A percentile compares a stretch with the other conserved stretches of the same genome.
Conservation (phyloP, 35 echinoderm and acorn worm genomes). For the Amphiura filiformis region DNA sequence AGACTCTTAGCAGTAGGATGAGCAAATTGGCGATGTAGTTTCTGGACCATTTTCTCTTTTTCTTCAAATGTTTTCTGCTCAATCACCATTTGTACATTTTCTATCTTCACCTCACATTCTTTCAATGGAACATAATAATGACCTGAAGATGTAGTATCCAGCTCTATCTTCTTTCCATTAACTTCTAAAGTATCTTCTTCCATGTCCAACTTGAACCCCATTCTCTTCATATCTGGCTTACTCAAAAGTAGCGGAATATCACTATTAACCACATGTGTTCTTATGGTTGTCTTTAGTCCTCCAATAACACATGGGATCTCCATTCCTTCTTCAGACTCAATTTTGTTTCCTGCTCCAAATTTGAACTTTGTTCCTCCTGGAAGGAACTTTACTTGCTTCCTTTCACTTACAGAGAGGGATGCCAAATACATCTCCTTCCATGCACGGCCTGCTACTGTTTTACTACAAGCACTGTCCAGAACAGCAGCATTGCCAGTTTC, state of each 20-base stretch:
- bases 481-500: constrained; percentile 24
- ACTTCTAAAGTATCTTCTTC: constrained; percentile 36
- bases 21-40: constrained; percentile 30
- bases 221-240: constrained; percentile 38
- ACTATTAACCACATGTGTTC: constrained; percentile 42
- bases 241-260: constrained; percentile 37
- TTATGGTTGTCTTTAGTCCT: constrained; percentile 8
- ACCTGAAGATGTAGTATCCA: constrained; percentile 30
- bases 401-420: constrained; percentile 26
- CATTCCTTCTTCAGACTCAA: constrained; percentile 8
- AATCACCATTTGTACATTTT: constrained; percentile 21
- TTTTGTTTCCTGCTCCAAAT: constrained; percentile 42
- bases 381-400: constrained; percentile 18
- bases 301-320: constrained; percentile 23
- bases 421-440: constrained; percentile 21
- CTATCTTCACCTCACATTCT: constrained; percentile 26
- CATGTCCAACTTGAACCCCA: constrained; percentile 45
- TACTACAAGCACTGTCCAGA: constrained; percentile 26
- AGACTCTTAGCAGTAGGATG: not conserved
- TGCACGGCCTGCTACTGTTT: constrained; percentile 21
- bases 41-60: constrained; percentile 30
- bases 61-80: constrained; percentile 6
- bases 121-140: constrained; percentile 22
- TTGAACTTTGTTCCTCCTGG: constrained; percentile 38
- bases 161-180: constrained; percentile 38